These are phyloP conservation scores for Xenopus tropicalis DNA, from an alignment of 2,113 vertebrate species.

Conservation along the genomic window UCB_Xtro_10.0 CM004443.2:118755001-118755500, in stretches of 20 bases:
- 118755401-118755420: conserved; percentile 32
- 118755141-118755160: too few relatives aligned
- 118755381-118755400: conserved; percentile 48
- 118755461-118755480: neutral
- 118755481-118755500: neutral
- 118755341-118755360: conserved; percentile 20
- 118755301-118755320: conserved; percentile 33
- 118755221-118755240: conserved; percentile 28
- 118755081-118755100: too few relatives aligned
- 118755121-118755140: too few relatives aligned
- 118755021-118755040: too few relatives aligned
- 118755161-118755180: too few relatives aligned
- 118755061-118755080: too few relatives aligned
- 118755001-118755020: too few relatives aligned
- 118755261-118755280: neutral
- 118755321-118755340: conserved; percentile 14
- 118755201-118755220: neutral
- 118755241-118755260: conserved; percentile 21
- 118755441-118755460: neutral
- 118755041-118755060: too few relatives aligned
- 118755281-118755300: conserved; percentile 23
- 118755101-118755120: too few relatives aligned
- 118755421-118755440: conserved; percentile 12
- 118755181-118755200: too few relatives aligned
- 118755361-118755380: conserved; percentile 56